Evolutionary conservation across 2,888 invertebrate genomes (phyloP).

Genomic region (Brassicogethes aeneus): DNA sequence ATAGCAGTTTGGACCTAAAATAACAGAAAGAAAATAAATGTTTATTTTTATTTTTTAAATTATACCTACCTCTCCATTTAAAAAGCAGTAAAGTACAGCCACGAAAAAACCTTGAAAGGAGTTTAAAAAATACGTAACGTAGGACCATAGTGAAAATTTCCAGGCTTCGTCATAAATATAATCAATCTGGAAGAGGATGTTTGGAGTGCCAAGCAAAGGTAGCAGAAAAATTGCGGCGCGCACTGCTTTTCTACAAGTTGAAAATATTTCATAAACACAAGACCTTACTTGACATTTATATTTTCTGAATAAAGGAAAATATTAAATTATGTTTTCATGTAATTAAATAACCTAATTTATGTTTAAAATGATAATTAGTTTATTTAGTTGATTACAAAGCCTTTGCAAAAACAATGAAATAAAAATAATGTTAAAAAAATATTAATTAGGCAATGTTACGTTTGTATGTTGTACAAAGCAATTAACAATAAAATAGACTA

Average conservation of each 20-base stretch:
- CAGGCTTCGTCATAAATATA: slow-evolving; percentile 53
- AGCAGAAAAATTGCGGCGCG: slow-evolving; percentile 70
- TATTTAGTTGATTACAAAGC: too few relatives aligned
- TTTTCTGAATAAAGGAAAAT: not conserved
- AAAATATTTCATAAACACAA: too few relatives aligned
- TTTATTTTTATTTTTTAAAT: slow-evolving; percentile 2
- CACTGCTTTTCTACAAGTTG: slow-evolving; percentile 63
- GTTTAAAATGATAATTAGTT: too few relatives aligned
- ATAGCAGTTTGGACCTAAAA: slow-evolving; percentile 28
- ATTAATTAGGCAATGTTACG: too few relatives aligned
- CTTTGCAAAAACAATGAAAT: too few relatives aligned
- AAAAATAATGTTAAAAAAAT: too few relatives aligned
- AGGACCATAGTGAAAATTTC: slow-evolving; percentile 73
- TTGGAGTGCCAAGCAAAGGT: slow-evolving; percentile 74
- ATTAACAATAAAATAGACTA: too few relatives aligned
- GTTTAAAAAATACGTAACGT: slow-evolving; percentile 66
- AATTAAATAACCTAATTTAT: not conserved
- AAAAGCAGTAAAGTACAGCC: slow-evolving; percentile 71
- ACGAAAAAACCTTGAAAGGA: slow-evolving; percentile 81
- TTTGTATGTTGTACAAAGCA: too few relatives aligned
- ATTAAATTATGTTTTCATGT: slow-evolving; percentile 1
- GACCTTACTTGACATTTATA: too few relatives aligned
- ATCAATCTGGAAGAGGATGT: slow-evolving; percentile 63
- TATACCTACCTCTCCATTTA: slow-evolving; percentile 67
- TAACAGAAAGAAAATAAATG: slow-evolving; percentile 1